Conservation (phyloP, 2,888 invertebrate species). For the Ophion ventricosus region DNA sequence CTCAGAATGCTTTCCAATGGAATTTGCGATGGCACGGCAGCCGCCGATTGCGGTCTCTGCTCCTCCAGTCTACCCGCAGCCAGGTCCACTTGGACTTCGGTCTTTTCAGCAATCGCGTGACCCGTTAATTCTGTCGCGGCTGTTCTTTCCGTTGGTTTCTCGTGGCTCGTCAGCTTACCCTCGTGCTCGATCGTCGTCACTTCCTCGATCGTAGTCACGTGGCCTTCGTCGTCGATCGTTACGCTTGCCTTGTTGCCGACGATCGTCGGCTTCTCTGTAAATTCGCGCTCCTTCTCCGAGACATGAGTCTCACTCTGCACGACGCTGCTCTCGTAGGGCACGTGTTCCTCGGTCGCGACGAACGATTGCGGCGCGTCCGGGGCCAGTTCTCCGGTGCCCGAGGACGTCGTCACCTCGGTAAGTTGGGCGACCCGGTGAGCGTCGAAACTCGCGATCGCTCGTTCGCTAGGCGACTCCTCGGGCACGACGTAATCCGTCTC, state of each 20-base stretch:
- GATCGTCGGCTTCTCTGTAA: slow-evolving; percentile 73
- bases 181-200: slow-evolving; percentile 85
- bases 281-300: slow-evolving; percentile 86
- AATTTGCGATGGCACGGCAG: slow-evolving; percentile 85
- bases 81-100: slow-evolving; percentile 84
- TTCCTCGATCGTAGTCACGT: slow-evolving; percentile 85
- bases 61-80: slow-evolving; percentile 80
- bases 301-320: slow-evolving; percentile 85
- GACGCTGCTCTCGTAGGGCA: slow-evolving; percentile 85
- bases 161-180: slow-evolving; percentile 81
- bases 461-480: slow-evolving; percentile 73
- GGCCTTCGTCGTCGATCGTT: slow-evolving; percentile 76
- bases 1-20: slow-evolving; percentile 85
- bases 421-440: slow-evolving; percentile 86
- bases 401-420: slow-evolving; percentile 85
- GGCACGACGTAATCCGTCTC: slow-evolving; percentile 80
- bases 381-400: slow-evolving; percentile 83
- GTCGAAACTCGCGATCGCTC: slow-evolving; percentile 82
- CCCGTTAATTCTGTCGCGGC: slow-evolving; percentile 84
- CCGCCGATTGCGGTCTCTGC: slow-evolving; percentile 76
- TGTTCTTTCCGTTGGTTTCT: slow-evolving; percentile 81
- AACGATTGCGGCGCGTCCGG: slow-evolving; percentile 77
- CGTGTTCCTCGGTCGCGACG: slow-evolving; percentile 83
- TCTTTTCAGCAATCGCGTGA: slow-evolving; percentile 84
- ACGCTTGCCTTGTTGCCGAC: slow-evolving; percentile 78